Evolutionary conservation across 2,797 vertebrate species (phyloP).

Genomic region (Diplodus sargus): DNA sequence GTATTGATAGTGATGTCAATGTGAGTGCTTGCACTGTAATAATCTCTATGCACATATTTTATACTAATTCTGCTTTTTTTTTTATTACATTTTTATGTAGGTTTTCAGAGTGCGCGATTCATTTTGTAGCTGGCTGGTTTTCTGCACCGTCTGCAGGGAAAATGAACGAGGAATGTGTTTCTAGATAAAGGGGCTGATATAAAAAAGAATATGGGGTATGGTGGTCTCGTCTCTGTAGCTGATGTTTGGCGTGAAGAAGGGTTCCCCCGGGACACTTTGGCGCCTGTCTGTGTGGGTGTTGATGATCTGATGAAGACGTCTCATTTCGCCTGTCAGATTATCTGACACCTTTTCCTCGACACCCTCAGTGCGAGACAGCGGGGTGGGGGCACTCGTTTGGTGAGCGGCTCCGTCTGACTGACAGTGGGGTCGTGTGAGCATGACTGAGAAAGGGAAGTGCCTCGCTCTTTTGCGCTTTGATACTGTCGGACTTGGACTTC

Average conservation of each 20-base stretch:
- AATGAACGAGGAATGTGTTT: constrained; percentile 7
- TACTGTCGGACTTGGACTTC: constrained; percentile 36
- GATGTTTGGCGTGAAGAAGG: constrained; percentile 41
- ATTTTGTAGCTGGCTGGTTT: constrained; percentile 7
- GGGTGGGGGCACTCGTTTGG: constrained; percentile 63
- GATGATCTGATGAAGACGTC: constrained; percentile 82
- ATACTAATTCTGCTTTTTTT: background rate
- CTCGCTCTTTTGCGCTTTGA: constrained; percentile 65
- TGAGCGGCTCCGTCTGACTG: constrained; percentile 71
- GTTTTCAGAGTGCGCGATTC: background rate
- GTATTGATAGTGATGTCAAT: background rate
- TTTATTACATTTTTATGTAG: background rate
- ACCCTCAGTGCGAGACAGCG: constrained; percentile 59
- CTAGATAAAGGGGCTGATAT: constrained; percentile 35
- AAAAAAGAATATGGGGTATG: constrained; percentile 16
- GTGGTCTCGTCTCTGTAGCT: constrained; percentile 44
- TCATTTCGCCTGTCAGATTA: constrained; percentile 80
- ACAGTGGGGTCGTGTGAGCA: constrained; percentile 70
- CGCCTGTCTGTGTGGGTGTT: constrained; percentile 69
- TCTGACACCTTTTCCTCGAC: constrained; percentile 71
- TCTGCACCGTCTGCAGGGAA: constrained; percentile 7
- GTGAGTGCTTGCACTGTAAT: background rate
- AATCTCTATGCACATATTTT: no score
- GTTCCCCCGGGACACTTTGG: constrained; percentile 68
- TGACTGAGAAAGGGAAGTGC: constrained; percentile 66